Evolutionary conservation across 2,113 vertebrate genomes (phyloP).

Genomic region (Aegypius monachus): DNA sequence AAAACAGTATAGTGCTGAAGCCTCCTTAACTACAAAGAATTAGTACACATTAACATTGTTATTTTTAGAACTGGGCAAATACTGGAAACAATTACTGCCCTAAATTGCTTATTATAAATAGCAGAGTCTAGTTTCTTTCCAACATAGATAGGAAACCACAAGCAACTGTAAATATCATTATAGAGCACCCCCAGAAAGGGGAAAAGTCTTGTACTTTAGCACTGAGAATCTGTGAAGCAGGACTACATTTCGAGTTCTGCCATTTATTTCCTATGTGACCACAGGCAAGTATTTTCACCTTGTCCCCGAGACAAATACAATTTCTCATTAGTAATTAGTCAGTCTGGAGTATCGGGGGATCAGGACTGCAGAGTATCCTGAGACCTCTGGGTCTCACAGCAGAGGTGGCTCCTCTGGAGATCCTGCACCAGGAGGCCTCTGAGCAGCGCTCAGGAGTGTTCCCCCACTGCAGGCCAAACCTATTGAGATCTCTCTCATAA

Average conservation of each 20-base stretch:
- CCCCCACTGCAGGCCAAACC: neutral
- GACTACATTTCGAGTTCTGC: neutral
- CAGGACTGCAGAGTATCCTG: neutral
- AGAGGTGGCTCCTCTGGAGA: neutral
- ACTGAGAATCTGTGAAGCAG: neutral
- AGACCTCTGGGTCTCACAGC: neutral
- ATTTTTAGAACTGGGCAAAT: slow-evolving; percentile 22
- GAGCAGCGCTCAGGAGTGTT: neutral
- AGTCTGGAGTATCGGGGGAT: neutral
- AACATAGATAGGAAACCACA: neutral
- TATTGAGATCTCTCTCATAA: neutral
- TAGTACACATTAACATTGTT: neutral
- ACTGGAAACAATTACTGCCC: neutral
- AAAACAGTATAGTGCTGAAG: neutral
- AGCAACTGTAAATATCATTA: neutral
- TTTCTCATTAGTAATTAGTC: neutral
- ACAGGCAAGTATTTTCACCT: neutral
- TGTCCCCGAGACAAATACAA: neutral
- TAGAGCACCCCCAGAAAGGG: neutral
- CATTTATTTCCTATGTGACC: neutral
- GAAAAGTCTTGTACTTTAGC: neutral
- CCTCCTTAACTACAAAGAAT: slow-evolving; percentile 23
- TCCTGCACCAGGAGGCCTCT: neutral
- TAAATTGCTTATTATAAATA: slow-evolving; percentile 4
- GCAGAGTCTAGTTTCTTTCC: neutral